Evolutionary conservation across 2,113 vertebrate species (phyloP), one percentile per base, ranked within the genome.

Genomic region (Phalacrocorax carbo): DNA sequence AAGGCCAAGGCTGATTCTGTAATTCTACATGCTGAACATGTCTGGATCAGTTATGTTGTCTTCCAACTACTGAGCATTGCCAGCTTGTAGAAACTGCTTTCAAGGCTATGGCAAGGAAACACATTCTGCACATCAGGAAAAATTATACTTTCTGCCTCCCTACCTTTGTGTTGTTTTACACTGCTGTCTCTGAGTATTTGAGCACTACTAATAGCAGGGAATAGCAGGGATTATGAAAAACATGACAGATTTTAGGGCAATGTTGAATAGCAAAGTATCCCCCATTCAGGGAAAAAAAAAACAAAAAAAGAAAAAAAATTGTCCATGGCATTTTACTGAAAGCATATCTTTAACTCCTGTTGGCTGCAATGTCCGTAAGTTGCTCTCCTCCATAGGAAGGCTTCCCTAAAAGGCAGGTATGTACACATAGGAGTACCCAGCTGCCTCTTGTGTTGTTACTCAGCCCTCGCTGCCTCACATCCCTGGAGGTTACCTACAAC

Each of bases 1-100:
- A 96, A 69, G 72, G 65, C 82, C 34, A 84, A 65, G 60, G 34
- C 64, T 86, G 48, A 84, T 61, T 81, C 82, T 80, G 46, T 58
- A 91, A 88, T 80, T 93, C 92, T 60, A 69, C 65, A 40, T 70
- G 84, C 49, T 94, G 90, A 95, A 91, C 86, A 15, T 92, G 92
- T 93, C 90, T 97, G 85, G 72, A 95, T 96, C 76, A 87, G 83
- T 93, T 96, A 40, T 55, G 30, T 70, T 85, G 68, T 80, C 48
- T 90, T 78, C 75, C 85, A 82, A 51, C 70, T n/a, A 44, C 70
- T 48, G n/a, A 64, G 34, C 36, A 48, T 10, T 87, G 72, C 82
- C 95, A 92, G 78, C 73, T 88, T 75, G 34, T 36, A 82, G 82
- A 82, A 93, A 71, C 34, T 90, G 51, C 51, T 90, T 94, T 95